Evolutionary conservation across 2,113 vertebrate species (phyloP).

Genomic region (Eurystomus gularis): DNA sequence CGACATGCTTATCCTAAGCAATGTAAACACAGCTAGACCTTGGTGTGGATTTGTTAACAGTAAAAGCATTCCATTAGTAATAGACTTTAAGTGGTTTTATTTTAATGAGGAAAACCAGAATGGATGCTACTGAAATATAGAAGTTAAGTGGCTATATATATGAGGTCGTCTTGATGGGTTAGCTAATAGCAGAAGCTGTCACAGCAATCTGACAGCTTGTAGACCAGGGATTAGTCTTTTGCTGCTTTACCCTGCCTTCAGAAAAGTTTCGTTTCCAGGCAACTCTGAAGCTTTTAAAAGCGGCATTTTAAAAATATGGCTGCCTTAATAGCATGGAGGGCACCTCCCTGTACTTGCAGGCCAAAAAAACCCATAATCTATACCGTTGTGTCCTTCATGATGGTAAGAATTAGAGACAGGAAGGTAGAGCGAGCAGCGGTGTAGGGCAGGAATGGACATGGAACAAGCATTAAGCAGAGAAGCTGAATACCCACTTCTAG

Average conservation of each 20-base stretch:
- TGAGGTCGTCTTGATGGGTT: background rate
- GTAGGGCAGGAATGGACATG: rapidly evolving
- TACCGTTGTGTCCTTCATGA: background rate
- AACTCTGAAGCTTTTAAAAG: background rate
- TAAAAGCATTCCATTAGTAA: background rate
- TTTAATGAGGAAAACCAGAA: background rate
- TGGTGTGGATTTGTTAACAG: background rate
- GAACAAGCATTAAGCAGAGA: background rate
- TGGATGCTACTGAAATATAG: background rate
- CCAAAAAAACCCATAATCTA: background rate
- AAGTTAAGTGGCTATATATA: background rate
- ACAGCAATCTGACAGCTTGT: background rate
- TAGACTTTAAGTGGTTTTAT: background rate
- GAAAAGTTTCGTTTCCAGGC: background rate
- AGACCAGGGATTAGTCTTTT: background rate
- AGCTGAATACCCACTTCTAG: background rate
- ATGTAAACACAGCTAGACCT: background rate
- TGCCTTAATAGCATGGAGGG: background rate
- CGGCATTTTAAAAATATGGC: background rate
- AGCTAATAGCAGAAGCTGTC: constrained; percentile 18
- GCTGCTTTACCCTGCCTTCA: background rate
- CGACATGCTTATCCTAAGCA: background rate
- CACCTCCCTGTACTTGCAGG: background rate
- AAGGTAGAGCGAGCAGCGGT: background rate
- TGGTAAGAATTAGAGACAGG: background rate